A percentile compares a stretch with the other conserved stretches of the same genome.
These are phyloP conservation scores for Urosaurus nigricauda DNA, from an alignment of 2,797 vertebrate genomes.

Conservation along the genomic window DNA sequence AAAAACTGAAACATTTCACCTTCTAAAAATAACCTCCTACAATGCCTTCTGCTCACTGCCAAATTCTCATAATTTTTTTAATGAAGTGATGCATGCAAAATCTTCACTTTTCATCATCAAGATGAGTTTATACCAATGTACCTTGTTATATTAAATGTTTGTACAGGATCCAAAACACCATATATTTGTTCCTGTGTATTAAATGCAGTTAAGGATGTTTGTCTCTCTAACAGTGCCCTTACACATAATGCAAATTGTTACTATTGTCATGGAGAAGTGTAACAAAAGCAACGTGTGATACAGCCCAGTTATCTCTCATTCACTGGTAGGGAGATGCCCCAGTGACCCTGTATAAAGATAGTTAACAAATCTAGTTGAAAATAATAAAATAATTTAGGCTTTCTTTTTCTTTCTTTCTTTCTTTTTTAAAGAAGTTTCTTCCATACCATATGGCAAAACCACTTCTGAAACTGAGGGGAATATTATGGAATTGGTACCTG, in stretches of 20 bases:
- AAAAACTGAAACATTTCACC: background rate
- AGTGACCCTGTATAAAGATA: background rate
- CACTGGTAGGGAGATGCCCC: background rate
- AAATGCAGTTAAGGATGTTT: no score
- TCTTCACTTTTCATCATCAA: background rate
- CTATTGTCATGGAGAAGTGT: background rate
- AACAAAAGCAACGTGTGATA: background rate
- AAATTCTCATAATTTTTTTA: background rate
- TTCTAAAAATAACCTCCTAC: conserved; percentile 11
- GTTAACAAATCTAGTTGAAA: no score
- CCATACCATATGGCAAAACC: background rate
- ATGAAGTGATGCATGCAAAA: background rate
- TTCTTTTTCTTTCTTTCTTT: background rate
- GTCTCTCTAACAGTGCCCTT: background rate
- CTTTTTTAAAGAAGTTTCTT: no score
- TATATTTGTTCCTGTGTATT: background rate
- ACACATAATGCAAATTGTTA: background rate
- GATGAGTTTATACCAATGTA: background rate
- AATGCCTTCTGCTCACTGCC: background rate
- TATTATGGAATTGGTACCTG: background rate
- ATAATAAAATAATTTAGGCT: background rate
- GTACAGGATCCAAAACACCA: background rate
- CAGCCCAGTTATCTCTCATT: no score
- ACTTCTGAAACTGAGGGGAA: background rate
- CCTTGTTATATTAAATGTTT: background rate